Evolutionary conservation across 35 echinoderm and acorn worm species (phyloP).

Genomic region (Heliocidaris erythrogramma): DNA sequence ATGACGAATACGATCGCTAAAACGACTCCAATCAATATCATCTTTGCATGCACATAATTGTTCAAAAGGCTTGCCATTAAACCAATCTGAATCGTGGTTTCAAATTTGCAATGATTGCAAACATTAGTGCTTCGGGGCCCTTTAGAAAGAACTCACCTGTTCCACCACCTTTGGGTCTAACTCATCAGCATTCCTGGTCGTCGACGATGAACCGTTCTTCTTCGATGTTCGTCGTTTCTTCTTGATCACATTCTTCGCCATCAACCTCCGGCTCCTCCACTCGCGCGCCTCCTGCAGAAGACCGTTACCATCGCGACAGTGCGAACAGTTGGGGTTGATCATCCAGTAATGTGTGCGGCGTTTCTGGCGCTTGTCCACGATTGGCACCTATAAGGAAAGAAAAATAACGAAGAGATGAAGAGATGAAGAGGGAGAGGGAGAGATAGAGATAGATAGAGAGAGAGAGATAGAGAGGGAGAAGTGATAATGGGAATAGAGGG

Average conservation of each 20-base stretch:
- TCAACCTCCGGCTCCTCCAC: conserved; percentile 20
- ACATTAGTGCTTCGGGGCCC: too few species aligned
- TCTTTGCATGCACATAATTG: too few species aligned
- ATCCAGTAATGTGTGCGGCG: conserved; percentile 47
- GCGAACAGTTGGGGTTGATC: conserved; percentile 41
- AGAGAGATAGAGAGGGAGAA: background rate
- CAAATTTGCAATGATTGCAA: too few species aligned
- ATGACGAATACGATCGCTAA: too few species aligned
- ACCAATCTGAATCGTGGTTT: too few species aligned
- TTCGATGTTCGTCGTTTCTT: background rate
- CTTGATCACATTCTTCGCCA: background rate
- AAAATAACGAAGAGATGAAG: background rate
- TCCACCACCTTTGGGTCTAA: background rate
- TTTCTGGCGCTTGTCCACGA: background rate
- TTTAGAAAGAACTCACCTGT: background rate
- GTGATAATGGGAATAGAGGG: too few species aligned
- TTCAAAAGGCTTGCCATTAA: too few species aligned
- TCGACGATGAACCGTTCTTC: background rate
- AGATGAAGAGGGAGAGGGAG: too few species aligned
- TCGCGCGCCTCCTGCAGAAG: background rate
- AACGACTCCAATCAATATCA: too few species aligned
- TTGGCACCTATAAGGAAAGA: background rate
- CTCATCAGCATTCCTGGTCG: conserved; percentile 28
- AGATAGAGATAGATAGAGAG: too few species aligned
- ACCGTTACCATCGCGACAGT: conserved; percentile 42